Conservation (phyloP, 2,888 invertebrate genomes). For the Creontiades dilutus region DNA sequence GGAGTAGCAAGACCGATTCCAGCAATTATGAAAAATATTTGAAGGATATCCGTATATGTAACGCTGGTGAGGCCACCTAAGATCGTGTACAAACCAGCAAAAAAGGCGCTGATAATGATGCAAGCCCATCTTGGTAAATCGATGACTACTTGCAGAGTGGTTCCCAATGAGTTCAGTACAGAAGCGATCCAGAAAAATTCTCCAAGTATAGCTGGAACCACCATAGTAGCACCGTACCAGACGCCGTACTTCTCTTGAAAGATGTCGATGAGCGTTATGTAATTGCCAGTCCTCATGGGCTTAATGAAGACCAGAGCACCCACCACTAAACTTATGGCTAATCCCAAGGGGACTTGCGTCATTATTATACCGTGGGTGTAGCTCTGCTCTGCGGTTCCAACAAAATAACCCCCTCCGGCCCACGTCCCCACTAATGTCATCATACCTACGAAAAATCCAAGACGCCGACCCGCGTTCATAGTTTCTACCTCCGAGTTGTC, state of each 20-base stretch:
- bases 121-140: constrained; percentile 81
- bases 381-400: constrained; percentile 85
- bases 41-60: constrained; percentile 86
- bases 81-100: constrained; percentile 84
- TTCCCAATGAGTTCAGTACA: constrained; percentile 83
- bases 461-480: constrained; percentile 85
- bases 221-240: constrained; percentile 84
- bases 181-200: constrained; percentile 87
- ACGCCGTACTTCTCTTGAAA: constrained; percentile 85
- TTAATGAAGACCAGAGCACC: constrained; percentile 85
- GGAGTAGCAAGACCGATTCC: constrained; percentile 80
- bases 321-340: constrained; percentile 84
- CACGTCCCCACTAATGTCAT: constrained; percentile 86
- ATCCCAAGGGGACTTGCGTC: constrained; percentile 87
- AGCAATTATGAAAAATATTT: constrained; percentile 83
- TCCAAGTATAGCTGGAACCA: constrained; percentile 84
- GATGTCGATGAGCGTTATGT: constrained; percentile 87
- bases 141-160: constrained; percentile 83
- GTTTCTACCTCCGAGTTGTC: constrained; percentile 82
- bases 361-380: constrained; percentile 83
- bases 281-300: constrained; percentile 84
- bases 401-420: constrained; percentile 85
- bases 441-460: constrained; percentile 84
- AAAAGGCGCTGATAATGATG: constrained; percentile 82
- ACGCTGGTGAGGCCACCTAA: constrained; percentile 86